Conservation (phyloP, 2,797 vertebrate genomes). For the Poeciliopsis infans region DNA sequence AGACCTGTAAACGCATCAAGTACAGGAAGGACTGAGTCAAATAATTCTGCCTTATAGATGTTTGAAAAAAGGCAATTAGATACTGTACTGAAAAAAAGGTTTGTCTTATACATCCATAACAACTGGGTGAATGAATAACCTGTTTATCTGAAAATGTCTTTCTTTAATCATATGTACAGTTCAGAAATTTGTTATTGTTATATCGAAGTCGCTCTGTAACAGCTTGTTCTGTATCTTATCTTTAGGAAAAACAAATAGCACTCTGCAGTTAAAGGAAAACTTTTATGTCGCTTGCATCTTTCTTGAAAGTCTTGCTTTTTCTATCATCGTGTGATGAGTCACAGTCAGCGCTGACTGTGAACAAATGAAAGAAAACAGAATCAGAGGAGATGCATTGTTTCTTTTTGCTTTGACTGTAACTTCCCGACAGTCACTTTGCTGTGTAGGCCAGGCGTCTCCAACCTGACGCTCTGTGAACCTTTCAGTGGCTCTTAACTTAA, state of each 20-base stretch:
- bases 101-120: slow-evolving; percentile 23
- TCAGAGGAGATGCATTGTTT: neutral
- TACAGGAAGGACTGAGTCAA: slow-evolving; percentile 12
- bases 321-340: slow-evolving; percentile 47
- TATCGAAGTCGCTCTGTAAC: slow-evolving; percentile 19
- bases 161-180: slow-evolving; percentile 41
- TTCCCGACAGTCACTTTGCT: neutral
- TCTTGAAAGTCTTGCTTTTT: slow-evolving; percentile 49
- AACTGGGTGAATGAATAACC: slow-evolving; percentile 37
- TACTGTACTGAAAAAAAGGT: slow-evolving; percentile 4
- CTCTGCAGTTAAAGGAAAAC: slow-evolving; percentile 67
- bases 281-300: slow-evolving; percentile 24
- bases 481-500: no score
- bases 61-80: slow-evolving; percentile 35
- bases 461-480: no score
- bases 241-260: slow-evolving; percentile 23
- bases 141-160: slow-evolving; percentile 20
- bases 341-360: slow-evolving; percentile 42
- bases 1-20: neutral
- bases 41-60: slow-evolving; percentile 24
- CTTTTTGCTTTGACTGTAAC: neutral
- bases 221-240: slow-evolving; percentile 10
- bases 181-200: slow-evolving; percentile 26
- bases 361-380: slow-evolving; percentile 3
- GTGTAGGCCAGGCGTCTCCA: neutral